These are phyloP conservation scores for Caenorhabditis wallacei DNA, from an alignment of 2,888 invertebrate genomes.

Conservation along the genomic window DNA sequence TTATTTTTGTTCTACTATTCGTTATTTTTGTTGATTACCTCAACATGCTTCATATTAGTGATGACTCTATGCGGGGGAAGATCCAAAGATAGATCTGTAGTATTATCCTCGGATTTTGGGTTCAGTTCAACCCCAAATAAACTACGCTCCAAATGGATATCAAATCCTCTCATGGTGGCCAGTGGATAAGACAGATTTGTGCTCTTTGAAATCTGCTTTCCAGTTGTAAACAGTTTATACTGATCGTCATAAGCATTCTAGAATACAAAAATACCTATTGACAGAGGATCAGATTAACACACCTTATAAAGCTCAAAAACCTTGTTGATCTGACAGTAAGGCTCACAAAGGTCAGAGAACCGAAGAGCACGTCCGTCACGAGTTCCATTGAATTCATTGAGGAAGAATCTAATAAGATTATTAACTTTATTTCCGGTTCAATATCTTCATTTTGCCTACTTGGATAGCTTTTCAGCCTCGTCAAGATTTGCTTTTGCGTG, in stretches of 20 bases:
- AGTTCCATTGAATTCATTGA: constrained; percentile 55
- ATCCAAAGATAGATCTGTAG: constrained; percentile 51
- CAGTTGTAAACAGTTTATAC: constrained; percentile 51
- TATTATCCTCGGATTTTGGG: constrained; percentile 58
- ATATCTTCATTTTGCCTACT: constrained; percentile 49
- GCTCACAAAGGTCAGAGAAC: constrained; percentile 79
- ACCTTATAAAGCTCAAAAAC: constrained; percentile 80
- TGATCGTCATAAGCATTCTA: constrained; percentile 70
- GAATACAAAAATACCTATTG: constrained; percentile 29
- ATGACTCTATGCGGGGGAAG: constrained; percentile 61
- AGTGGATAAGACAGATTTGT: constrained; percentile 76
- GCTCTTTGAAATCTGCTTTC: constrained; percentile 46
- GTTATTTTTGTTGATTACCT: constrained; percentile 61
- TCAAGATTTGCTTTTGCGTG: constrained; percentile 76
- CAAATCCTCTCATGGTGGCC: constrained; percentile 76
- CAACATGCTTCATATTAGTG: constrained; percentile 80
- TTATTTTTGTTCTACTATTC: not conserved
- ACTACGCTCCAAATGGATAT: constrained; percentile 78
- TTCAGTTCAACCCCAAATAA: constrained; percentile 77
- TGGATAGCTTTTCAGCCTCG: constrained; percentile 74
- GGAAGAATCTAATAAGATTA: constrained; percentile 49
- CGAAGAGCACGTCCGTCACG: constrained; percentile 54
- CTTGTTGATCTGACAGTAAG: constrained; percentile 80
- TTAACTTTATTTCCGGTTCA: not conserved
- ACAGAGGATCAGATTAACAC: constrained; percentile 2